Conservation (phyloP, 92 coral and sea anemone genomes). For the Porites evermanni region DNA sequence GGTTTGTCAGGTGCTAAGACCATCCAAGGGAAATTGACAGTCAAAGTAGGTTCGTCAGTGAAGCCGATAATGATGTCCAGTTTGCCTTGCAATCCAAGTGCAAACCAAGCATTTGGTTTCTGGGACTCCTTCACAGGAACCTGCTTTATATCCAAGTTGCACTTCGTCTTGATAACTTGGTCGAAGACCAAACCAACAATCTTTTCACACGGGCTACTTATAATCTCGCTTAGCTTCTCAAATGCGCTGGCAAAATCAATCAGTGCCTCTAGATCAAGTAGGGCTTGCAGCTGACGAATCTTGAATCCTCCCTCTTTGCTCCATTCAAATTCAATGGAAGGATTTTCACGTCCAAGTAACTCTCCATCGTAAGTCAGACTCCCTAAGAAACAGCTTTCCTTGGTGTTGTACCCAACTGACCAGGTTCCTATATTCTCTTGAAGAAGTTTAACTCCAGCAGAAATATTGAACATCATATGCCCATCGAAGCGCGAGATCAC, state of each 20-base stretch:
- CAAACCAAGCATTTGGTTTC: conserved; percentile 28
- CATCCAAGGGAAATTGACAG: conserved; percentile 26
- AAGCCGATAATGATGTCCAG: conserved; percentile 15
- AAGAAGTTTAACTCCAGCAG: conserved; percentile 18
- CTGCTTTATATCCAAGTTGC: conserved; percentile 9
- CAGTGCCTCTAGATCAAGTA: not conserved
- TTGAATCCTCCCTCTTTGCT: conserved; percentile 9
- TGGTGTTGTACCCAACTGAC: conserved; percentile 5
- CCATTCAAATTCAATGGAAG: conserved; percentile 25
- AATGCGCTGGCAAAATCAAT: conserved; percentile 20
- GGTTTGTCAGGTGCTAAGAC: conserved; percentile 19
- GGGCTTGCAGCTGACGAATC: conserved; percentile 11
- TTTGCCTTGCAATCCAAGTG: conserved; percentile 1
- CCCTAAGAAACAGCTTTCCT: not conserved
- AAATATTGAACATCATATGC: not conserved
- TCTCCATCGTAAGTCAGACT: conserved; percentile 6
- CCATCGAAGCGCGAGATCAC: conserved; percentile 11
- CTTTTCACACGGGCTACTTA: conserved; percentile 24
- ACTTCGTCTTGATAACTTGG: conserved; percentile 14
- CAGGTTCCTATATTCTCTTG: conserved; percentile 29
- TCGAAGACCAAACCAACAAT: conserved; percentile 6
- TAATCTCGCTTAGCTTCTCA: conserved; percentile 20
- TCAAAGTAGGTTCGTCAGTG: conserved; percentile 15
- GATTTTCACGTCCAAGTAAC: not conserved
- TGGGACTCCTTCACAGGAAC: not conserved